phyloP scores from a whole-genome alignment of 2,888 invertebrate species.

The Coecobrya sp. region DNA sequence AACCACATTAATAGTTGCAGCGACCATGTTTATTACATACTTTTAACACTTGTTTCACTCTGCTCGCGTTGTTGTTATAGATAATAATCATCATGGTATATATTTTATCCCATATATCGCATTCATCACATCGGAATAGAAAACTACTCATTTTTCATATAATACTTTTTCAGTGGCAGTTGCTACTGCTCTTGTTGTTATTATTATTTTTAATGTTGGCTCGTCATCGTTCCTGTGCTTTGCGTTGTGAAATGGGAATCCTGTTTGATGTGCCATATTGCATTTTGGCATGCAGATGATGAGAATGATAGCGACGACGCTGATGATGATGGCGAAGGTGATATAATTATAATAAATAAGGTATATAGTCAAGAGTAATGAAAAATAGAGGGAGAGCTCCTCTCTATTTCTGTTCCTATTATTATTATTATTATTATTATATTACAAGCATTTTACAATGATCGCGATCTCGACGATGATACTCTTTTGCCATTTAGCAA shows the following conservation, averaged over 20 bases:
- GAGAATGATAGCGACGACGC: background rate
- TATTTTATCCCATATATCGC: constrained; percentile 1
- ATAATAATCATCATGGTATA: background rate
- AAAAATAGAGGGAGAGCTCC: background rate
- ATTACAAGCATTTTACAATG: background rate
- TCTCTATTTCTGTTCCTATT: background rate
- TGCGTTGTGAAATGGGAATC: background rate
- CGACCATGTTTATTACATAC: too few relatives aligned
- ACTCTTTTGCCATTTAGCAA: constrained; percentile 33
- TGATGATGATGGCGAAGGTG: background rate
- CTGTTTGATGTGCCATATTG: constrained; percentile 28
- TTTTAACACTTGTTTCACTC: too few relatives aligned
- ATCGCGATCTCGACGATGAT: background rate
- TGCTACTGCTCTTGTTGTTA: background rate
- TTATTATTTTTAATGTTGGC: constrained; percentile 9
- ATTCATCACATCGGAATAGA: background rate
- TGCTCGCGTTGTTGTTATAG: too few relatives aligned
- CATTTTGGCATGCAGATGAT: constrained; percentile 17
- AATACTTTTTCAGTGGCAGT: background rate
- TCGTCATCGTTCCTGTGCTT: background rate
- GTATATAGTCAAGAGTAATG: background rate
- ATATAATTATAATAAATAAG: constrained; percentile 14
- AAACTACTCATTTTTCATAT: too few relatives aligned
- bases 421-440: background rate
- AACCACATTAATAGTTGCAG: too few relatives aligned